phyloP scores from a whole-genome alignment of 2,797 vertebrate species.

The Pipistrellus pygmaeus region DNA sequence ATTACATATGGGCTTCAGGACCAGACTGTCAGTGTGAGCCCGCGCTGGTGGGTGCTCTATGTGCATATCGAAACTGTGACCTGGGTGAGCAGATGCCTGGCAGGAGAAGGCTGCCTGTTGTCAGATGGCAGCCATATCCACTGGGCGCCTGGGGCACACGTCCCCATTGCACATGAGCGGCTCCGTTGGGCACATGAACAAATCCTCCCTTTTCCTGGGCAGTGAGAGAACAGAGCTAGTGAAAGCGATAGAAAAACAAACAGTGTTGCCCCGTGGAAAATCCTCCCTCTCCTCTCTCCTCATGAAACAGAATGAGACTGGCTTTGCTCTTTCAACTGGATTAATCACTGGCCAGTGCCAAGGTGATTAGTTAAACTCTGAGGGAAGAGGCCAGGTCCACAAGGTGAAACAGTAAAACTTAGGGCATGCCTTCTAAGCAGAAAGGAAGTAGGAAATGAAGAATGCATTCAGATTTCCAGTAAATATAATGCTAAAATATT shows the following conservation, averaged over 20 bases:
- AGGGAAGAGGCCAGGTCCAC: slow-evolving; percentile 24
- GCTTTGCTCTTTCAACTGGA: slow-evolving; percentile 16
- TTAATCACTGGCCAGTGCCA: slow-evolving; percentile 53
- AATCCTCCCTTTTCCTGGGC: slow-evolving; percentile 32
- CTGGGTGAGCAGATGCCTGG: neutral
- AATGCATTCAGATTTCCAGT: slow-evolving; percentile 36
- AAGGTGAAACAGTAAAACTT: slow-evolving; percentile 65
- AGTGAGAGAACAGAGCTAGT: neutral
- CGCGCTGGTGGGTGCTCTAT: neutral
- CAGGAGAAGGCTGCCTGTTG: neutral
- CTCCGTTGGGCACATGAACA: slow-evolving; percentile 14
- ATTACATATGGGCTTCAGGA: neutral
- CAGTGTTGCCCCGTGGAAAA: neutral
- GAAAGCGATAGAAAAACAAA: slow-evolving; percentile 33
- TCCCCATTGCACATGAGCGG: neutral
- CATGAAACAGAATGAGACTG: neutral
- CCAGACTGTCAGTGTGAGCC: neutral
- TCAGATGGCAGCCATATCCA: neutral
- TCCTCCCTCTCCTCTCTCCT: neutral
- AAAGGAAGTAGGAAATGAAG: slow-evolving; percentile 59
- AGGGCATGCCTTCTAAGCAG: slow-evolving; percentile 53
- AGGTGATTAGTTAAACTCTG: slow-evolving; percentile 10
- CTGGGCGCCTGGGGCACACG: neutral
- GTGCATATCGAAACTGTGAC: neutral
- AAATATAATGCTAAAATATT: slow-evolving; percentile 77